These are phyloP conservation scores for Phthorimaea operculella DNA, from an alignment of 1,140 invertebrate species.

Conservation along the genomic window DNA sequence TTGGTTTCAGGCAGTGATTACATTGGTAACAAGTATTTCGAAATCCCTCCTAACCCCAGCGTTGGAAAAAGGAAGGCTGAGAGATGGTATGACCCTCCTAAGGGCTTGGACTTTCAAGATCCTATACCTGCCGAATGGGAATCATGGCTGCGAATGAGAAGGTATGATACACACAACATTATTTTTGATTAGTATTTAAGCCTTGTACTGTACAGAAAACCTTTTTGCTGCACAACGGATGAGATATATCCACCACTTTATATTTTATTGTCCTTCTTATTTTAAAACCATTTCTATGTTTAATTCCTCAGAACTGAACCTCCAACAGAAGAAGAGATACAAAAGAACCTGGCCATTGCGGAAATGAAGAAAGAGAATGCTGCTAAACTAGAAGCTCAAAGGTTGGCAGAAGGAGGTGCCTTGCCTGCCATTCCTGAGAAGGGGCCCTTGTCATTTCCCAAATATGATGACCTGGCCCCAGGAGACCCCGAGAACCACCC, in stretches of 20 bases:
- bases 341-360: constrained; percentile 75
- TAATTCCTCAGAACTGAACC: constrained; percentile 66
- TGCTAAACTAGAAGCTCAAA: constrained; percentile 69
- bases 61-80: constrained; percentile 70
- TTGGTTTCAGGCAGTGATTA: constrained; percentile 74
- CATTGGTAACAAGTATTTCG: constrained; percentile 84
- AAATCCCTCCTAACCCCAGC: constrained; percentile 73
- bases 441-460: constrained; percentile 42
- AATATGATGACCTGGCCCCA: constrained; percentile 35
- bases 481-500: constrained; percentile 21
- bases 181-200: constrained; percentile 6
- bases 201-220: neutral
- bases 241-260: too few relatives aligned
- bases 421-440: constrained; percentile 32
- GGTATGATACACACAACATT: constrained; percentile 43
- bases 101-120: constrained; percentile 72
- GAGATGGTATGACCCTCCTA: constrained; percentile 77
- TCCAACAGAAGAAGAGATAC: constrained; percentile 78
- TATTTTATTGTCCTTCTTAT: too few relatives aligned
- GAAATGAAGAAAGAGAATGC: constrained; percentile 80
- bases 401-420: constrained; percentile 42
- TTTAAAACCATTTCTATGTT: neutral
- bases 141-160: constrained; percentile 80
- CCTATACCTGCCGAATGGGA: constrained; percentile 87
- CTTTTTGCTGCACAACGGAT: neutral